Conservation (phyloP, 2,888 invertebrate genomes). For the Magallana nippona region DNA sequence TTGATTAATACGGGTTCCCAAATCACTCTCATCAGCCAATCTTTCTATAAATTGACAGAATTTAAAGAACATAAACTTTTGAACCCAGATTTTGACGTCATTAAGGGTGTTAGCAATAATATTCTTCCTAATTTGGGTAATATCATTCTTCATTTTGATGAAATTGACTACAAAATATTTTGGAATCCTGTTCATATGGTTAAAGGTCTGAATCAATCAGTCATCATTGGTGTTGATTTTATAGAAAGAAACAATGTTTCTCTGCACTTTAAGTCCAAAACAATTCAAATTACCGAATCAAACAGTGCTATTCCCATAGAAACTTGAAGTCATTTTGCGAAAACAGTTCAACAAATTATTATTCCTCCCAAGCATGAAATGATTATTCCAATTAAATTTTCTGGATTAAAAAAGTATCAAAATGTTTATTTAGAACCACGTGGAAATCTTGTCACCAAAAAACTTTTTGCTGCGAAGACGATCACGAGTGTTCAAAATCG, state of each 20-base stretch:
- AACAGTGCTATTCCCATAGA: conserved; percentile 18
- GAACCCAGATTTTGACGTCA: background rate
- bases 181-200: conserved; percentile 21
- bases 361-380: conserved; percentile 27
- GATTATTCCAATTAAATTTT: conserved; percentile 36
- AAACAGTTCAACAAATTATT: background rate
- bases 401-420: conserved; percentile 11
- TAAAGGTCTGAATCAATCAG: conserved; percentile 49
- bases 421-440: conserved; percentile 36
- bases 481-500: no score
- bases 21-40: no score
- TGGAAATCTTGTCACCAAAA: no score
- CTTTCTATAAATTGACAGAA: background rate
- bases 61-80: background rate
- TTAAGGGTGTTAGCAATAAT: conserved; percentile 13
- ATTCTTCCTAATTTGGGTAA: conserved; percentile 18
- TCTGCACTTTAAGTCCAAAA: conserved; percentile 43
- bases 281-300: conserved; percentile 36
- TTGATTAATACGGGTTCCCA: no score
- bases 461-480: no score
- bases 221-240: conserved; percentile 56
- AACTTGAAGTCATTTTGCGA: conserved; percentile 21
- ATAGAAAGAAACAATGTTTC: conserved; percentile 47
- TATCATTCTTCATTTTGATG: background rate
- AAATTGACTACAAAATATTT: background rate